A percentile compares a stretch with the other conserved stretches of the same genome.
Evolutionary conservation across 1,140 invertebrate genomes (phyloP).

Genomic region (Stenopsyche tienmushanensis): DNA sequence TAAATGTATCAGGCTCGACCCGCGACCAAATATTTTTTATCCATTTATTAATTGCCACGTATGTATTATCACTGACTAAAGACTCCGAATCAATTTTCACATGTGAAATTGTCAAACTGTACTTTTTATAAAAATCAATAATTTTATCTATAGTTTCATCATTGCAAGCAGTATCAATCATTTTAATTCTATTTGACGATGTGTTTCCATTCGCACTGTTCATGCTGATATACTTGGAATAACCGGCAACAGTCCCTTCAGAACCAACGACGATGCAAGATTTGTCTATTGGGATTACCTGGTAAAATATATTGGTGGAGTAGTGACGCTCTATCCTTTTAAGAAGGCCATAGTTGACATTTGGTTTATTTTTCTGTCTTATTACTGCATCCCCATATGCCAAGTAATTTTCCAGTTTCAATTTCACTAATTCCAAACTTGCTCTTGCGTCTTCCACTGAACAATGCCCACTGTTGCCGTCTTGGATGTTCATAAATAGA

Average conservation of each 20-base stretch:
- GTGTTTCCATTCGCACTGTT: constrained; percentile 34
- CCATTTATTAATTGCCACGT: constrained; percentile 61
- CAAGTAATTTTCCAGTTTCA: constrained; percentile 77
- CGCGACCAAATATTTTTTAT: constrained; percentile 61
- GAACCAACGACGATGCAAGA: constrained; percentile 59
- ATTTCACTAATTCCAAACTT: constrained; percentile 80
- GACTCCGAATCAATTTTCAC: constrained; percentile 53
- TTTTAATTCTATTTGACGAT: constrained; percentile 44
- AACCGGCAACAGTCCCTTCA: constrained; percentile 59
- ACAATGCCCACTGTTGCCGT: constrained; percentile 71
- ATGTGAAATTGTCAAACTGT: constrained; percentile 63
- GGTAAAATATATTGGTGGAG: constrained; percentile 66
- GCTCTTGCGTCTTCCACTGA: constrained; percentile 86
- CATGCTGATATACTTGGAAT: constrained; percentile 56
- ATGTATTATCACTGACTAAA: constrained; percentile 50
- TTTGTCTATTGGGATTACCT: constrained; percentile 64
- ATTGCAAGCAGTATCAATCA: constrained; percentile 51
- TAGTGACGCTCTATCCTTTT: constrained; percentile 52
- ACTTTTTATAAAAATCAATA: constrained; percentile 47
- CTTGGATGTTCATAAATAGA: constrained; percentile 79
- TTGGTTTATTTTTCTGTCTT: constrained; percentile 59
- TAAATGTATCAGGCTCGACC: constrained; percentile 55
- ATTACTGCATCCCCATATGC: constrained; percentile 73
- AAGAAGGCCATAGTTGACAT: constrained; percentile 50
- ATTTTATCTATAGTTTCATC: constrained; percentile 39